Percentiles rank a stretch among this genome's conserved stretches.
phyloP scores from a whole-genome alignment of 2,113 vertebrate species.

The Rhinichthys klamathensis region DNA sequence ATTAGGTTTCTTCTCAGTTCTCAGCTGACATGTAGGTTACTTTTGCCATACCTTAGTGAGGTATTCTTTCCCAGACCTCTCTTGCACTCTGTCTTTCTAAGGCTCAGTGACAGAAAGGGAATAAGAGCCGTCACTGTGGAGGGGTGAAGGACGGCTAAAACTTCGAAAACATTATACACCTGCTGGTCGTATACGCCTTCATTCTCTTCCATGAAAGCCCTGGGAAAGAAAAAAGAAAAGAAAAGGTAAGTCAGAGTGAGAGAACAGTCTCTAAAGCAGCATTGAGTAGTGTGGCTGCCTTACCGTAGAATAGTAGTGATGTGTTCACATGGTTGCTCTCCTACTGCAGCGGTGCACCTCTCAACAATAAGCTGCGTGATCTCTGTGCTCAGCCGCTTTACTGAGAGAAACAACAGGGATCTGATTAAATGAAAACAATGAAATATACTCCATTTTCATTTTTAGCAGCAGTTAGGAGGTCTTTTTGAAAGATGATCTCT shows the following conservation, averaged over 20 bases:
- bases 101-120: constrained; percentile 81
- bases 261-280: not conserved
- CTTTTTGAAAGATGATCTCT: not conserved
- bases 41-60: constrained; percentile 79
- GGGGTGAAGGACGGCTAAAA: constrained; percentile 80
- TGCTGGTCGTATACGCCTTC: constrained; percentile 82
- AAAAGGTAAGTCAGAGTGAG: not conserved
- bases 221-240: constrained; percentile 65
- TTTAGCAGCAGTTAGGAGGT: not conserved
- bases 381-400: constrained; percentile 87
- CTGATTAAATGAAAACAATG: not conserved
- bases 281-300: constrained; percentile 59
- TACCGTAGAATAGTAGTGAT: constrained; percentile 88
- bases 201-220: constrained; percentile 89
- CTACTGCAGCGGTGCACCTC: constrained; percentile 79
- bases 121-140: constrained; percentile 80
- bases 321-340: constrained; percentile 77
- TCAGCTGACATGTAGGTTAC: not conserved
- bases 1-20: not conserved
- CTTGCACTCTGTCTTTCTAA: constrained; percentile 87
- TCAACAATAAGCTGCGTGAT: constrained; percentile 86
- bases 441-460: not conserved
- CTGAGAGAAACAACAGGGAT: constrained; percentile 68
- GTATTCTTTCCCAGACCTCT: constrained; percentile 89
- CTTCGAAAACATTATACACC: constrained; percentile 85